Conservation (phyloP, 2,888 invertebrate species). For the Acronicta aceris region DNA sequence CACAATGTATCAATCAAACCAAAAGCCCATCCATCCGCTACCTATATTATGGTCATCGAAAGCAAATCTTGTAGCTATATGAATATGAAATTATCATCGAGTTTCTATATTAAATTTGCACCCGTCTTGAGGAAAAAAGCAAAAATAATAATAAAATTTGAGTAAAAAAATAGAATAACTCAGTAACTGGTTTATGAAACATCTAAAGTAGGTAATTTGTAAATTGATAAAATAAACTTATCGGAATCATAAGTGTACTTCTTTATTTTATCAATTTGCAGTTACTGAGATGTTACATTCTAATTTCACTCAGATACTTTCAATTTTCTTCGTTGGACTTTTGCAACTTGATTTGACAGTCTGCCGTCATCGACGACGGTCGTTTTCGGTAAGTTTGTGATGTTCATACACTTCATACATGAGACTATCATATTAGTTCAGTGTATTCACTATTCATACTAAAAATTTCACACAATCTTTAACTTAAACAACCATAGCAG, state of each 20-base stretch:
- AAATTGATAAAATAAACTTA: slow-evolving; percentile 29
- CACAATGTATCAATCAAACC: too few relatives aligned
- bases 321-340: slow-evolving; percentile 33
- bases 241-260: slow-evolving; percentile 21
- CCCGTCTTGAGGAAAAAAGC: background rate
- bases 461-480: too few relatives aligned
- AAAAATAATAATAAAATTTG: background rate
- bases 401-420: too few relatives aligned
- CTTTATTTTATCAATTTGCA: slow-evolving; percentile 44
- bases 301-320: slow-evolving; percentile 37
- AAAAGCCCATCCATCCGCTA: too few relatives aligned
- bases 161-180: slow-evolving; percentile 16
- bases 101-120: too few relatives aligned
- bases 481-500: too few relatives aligned
- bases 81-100: too few relatives aligned
- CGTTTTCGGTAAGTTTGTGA: slow-evolving; percentile 15
- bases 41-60: too few relatives aligned
- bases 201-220: slow-evolving; percentile 2
- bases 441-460: too few relatives aligned
- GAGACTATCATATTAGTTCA: too few relatives aligned
- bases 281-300: slow-evolving; percentile 29
- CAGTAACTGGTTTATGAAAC: slow-evolving; percentile 2
- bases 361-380: slow-evolving; percentile 12
- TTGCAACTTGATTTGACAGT: slow-evolving; percentile 10
- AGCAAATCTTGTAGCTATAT: too few relatives aligned